Conservation (phyloP, 2,113 vertebrate genomes). For the Larimichthys polyactis region DNA sequence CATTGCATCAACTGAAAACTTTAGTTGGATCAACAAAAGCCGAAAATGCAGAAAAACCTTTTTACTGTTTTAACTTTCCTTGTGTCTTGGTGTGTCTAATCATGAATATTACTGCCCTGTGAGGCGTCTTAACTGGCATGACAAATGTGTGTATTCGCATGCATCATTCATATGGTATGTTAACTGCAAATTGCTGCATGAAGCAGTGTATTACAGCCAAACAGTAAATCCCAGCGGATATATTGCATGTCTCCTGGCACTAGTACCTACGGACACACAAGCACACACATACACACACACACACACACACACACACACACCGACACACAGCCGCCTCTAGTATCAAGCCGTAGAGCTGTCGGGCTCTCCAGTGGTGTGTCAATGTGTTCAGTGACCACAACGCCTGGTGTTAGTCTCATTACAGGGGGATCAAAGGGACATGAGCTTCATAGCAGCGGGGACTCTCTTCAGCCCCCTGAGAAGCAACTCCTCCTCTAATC, state of each 20-base stretch:
- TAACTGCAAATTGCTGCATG: constrained; percentile 57
- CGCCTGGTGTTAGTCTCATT: constrained; percentile 81
- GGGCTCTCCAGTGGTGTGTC: constrained; percentile 74
- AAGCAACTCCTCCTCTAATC: constrained; percentile 79
- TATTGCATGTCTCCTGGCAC: constrained; percentile 54
- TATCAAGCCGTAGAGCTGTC: constrained; percentile 57
- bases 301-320: constrained; percentile 17
- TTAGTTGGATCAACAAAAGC: constrained; percentile 21
- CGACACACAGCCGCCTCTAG: constrained; percentile 31
- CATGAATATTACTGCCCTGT: constrained; percentile 24
- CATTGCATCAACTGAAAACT: constrained; percentile 55
- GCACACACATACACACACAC: not conserved
- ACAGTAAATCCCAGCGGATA: constrained; percentile 61
- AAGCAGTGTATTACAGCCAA: constrained; percentile 46
- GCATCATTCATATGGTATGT: constrained; percentile 57
- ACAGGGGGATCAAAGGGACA: constrained; percentile 80
- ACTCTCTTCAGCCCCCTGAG: constrained; percentile 75
- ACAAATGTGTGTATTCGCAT: constrained; percentile 63
- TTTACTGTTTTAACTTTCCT: constrained; percentile 35
- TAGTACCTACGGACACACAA: constrained; percentile 50
- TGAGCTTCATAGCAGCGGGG: constrained; percentile 79
- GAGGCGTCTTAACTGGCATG: constrained; percentile 53
- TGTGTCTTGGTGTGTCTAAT: constrained; percentile 20
- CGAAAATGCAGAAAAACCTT: not conserved
- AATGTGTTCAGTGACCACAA: constrained; percentile 80